Percentiles rank a stretch among this genome's conserved stretches.
Conservation (phyloP, 2,113 vertebrate genomes). For the Oncorhynchus kisutch region DNA sequence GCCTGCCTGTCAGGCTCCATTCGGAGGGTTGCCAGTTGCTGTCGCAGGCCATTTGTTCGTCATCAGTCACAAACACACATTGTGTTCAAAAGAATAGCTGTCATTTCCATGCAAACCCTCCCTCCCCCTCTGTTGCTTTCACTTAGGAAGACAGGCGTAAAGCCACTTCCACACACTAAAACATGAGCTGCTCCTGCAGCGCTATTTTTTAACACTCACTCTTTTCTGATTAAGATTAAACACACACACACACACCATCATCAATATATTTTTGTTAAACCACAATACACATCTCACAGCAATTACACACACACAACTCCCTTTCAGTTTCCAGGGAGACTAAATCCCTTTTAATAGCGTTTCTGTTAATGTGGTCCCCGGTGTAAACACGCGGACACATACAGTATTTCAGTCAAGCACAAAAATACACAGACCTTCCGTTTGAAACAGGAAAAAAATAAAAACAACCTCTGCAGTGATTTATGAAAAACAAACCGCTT, state of each 20-base stretch:
- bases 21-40: slow-evolving; percentile 37
- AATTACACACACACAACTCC: slow-evolving; percentile 42
- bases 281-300: slow-evolving; percentile 23
- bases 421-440: slow-evolving; percentile 61
- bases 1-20: slow-evolving; percentile 49
- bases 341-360: slow-evolving; percentile 47
- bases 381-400: slow-evolving; percentile 50
- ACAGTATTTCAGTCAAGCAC: slow-evolving; percentile 54
- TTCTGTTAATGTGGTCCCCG: slow-evolving; percentile 42
- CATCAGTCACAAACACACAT: slow-evolving; percentile 44
- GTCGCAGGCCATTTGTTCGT: slow-evolving; percentile 43
- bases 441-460: slow-evolving; percentile 45
- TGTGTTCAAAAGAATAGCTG: slow-evolving; percentile 49
- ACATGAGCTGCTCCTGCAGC: background rate
- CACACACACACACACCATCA: slow-evolving; percentile 11
- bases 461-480: slow-evolving; percentile 42
- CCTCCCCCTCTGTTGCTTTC: background rate
- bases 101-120: background rate
- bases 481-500: slow-evolving; percentile 65
- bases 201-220: too few relatives aligned
- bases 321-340: slow-evolving; percentile 65
- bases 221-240: slow-evolving; percentile 1
- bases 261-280: slow-evolving; percentile 14
- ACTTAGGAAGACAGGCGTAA: background rate
- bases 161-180: background rate